Evolutionary conservation across 1,140 invertebrate genomes (phyloP), one percentile per base, ranked within the genome.

Genomic region (Apolygus lucorum): DNA sequence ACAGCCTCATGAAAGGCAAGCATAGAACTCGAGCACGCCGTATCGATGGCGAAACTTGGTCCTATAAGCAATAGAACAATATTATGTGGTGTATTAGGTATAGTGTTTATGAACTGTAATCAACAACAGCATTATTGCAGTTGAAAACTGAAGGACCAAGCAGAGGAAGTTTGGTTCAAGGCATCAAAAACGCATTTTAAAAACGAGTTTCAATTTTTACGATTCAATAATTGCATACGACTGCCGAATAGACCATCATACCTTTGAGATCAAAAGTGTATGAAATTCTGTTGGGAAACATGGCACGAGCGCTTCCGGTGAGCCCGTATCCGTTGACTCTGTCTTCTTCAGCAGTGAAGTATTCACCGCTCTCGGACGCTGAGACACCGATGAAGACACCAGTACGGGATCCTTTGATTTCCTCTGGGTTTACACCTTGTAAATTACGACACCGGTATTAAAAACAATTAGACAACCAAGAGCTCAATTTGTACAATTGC

Each of bases 211-310:
- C n/a, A n/a, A n/a, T 52, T 13, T 62, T 25, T 65, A 67, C 25
- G 69, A 52, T 21, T n/a, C 13, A 26, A 49, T 26, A 27, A 49
- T 17, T 26, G 70, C 17, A 22, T 26, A 54, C 71, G 17, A 72
- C 26, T 22, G 26, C 25, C 70, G 34, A 17, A 17, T 42, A n/a
- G 26, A 2, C 13, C 17, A 26, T 25, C 54, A 28, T 67, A 73
- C 73, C 73, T 63, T 54, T 89, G 70, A 97, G 92, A 76, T 98
- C 94, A 81, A 97, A 98, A 11, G 93, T 90, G 81, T 89, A 99
- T 0, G 95, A 98, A 34, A 99, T 85, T 76, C 96, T 86, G 79
- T 99, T 99, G 49, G 95, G 86, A 79, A 98, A 96, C 95, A 98
- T 98, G 27, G 94, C 91, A 52, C 92, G 83, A 66, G 89, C 89